These are phyloP conservation scores for Corythornis vintsioides DNA, from an alignment of 2,113 vertebrate genomes.

Conservation along the genomic window DNA sequence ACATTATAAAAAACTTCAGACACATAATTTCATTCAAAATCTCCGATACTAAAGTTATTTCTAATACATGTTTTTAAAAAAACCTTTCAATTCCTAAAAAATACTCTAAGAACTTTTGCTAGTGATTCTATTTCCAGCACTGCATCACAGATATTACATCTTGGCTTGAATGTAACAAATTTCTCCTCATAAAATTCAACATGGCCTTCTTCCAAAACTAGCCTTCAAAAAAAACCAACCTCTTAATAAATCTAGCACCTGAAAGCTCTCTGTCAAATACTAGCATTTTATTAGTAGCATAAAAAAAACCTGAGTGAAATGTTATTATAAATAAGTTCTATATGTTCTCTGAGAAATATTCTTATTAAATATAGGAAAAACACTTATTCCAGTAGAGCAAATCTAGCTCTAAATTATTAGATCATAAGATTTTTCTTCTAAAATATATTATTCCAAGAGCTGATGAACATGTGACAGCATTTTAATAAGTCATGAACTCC, in stretches of 20 bases:
- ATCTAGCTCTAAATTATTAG: constrained; percentile 6
- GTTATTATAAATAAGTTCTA: background rate
- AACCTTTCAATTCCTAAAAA: background rate
- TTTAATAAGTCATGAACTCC: constrained; percentile 2
- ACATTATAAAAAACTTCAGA: background rate
- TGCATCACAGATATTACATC: background rate
- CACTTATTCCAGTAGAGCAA: background rate
- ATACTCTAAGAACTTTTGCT: background rate
- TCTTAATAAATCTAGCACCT: constrained; percentile 23
- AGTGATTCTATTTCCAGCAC: constrained; percentile 6
- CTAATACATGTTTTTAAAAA: background rate
- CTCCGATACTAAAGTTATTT: background rate
- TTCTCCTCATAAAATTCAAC: constrained; percentile 35
- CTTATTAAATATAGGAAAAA: background rate
- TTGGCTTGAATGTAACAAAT: background rate
- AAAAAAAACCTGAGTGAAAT: background rate
- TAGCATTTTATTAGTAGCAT: constrained; percentile 14
- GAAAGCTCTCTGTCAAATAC: constrained; percentile 31
- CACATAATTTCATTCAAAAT: background rate
- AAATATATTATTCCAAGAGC: background rate
- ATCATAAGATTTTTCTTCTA: background rate
- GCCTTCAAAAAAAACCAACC: background rate
- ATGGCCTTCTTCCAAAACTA: constrained; percentile 15
- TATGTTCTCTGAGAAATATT: background rate
- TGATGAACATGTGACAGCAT: background rate